Evolutionary conservation across 2,797 vertebrate species (phyloP), one percentile per base, ranked within the genome.

Genomic region (Martes flavigula): DNA sequence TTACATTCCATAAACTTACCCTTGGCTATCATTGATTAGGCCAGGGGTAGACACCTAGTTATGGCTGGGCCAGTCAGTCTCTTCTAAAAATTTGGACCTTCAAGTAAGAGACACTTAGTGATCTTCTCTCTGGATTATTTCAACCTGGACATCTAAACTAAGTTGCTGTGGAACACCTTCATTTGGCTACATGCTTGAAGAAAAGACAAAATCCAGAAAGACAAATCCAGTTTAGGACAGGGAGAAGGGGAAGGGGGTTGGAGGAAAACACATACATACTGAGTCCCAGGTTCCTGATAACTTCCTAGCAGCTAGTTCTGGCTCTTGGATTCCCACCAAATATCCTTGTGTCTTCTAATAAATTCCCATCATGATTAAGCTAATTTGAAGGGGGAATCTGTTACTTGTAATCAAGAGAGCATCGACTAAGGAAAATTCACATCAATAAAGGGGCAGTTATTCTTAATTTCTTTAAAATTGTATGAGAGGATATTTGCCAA

Each of bases 301-400:
- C 12, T 62, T 89, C 51, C 60, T 23, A 54, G 87, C 5, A 56
- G n/a, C 40, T 87, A 51, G 3, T 62, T 87, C 38, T 83, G 40
- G 54, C 89, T 92, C 54, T 94, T 94, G 75, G 64, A 6, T 95
- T 83, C 32, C 73, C 66, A 83, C 38, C 38, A 87, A 90, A 87
- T 56, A 87, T 48, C 23, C 9, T 25, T 48, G 48, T 3, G 27
- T 62, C 20, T 85, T 96, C 64, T 85, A 88, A 81, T 40, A 85
- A 92, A 85, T 91, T 88, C 21, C 56, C n/a, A 56, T 85, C 14
- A 82, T 60, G 23, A 91, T 58, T 77, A 95, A 81, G 32, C 8
- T 95, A 72, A 94, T 94, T 88, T 32, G 51, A 96, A 93, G 32
- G 89, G 35, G n/a, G 23, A 84, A 77, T 93, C n/a, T 77, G 27